phyloP scores from a whole-genome alignment of 2,113 vertebrate species.

The Syngnathoides biaculeatus region DNA sequence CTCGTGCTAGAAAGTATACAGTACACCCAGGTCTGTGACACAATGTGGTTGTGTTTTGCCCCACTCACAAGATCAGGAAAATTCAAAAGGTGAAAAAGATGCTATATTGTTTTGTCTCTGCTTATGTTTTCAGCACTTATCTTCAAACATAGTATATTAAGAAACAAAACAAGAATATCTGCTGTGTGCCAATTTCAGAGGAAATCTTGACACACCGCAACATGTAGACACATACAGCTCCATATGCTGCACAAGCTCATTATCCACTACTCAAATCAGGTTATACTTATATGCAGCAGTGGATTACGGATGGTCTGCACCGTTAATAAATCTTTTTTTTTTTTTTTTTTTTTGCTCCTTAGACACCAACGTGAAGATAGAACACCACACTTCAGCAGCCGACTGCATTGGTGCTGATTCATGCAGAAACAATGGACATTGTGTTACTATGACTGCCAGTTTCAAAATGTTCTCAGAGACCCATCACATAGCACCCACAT shows the following conservation, averaged over 20 bases:
- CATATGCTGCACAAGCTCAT: conserved; percentile 51
- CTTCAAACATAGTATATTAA: too few relatives aligned
- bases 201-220: conserved; percentile 46
- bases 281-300: conserved; percentile 18
- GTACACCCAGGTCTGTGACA: too few relatives aligned
- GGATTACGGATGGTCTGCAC: conserved; percentile 22
- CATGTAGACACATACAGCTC: conserved; percentile 24
- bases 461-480: not conserved
- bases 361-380: conserved; percentile 12
- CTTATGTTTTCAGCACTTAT: too few relatives aligned
- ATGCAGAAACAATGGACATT: conserved; percentile 1
- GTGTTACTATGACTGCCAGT: not conserved
- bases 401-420: conserved; percentile 4
- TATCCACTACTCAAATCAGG: conserved; percentile 31
- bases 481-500: not conserved
- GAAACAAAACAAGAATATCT: too few relatives aligned
- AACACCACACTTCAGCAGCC: not conserved
- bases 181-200: conserved; percentile 13
- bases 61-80: too few relatives aligned
- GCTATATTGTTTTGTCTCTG: too few relatives aligned
- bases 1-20: too few relatives aligned
- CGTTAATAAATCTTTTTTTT: conserved; percentile 12
- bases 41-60: too few relatives aligned
- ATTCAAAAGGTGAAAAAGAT: too few relatives aligned
- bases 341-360: conserved; percentile 12